Base-by-base conservation (phyloP, 2,888 invertebrate genomes). In the Cephus rjabovi region DNA sequence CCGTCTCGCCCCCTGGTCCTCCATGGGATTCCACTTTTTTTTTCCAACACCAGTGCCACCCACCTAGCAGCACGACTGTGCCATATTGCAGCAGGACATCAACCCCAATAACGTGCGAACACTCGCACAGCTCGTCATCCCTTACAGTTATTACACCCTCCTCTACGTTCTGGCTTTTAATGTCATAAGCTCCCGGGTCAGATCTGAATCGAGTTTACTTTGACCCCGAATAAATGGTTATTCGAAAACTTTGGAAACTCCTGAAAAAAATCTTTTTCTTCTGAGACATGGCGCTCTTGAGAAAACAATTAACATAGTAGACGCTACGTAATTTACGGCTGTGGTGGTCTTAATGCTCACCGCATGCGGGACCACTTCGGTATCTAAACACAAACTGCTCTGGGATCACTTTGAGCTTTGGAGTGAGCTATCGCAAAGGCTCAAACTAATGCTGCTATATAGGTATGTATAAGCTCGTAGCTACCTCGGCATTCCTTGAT, bases 81-180 rank as follows among this genome's bases (percentile, higher is more conserved):
- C 40, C 11, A 76, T 79, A 80, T 81, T 82, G 76, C 71, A 80
- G 73, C 74, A 33, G 33, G n/a, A 76, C 69, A 75, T 79, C 76
- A 79, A 79, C 74, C 34, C 81, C 81, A 81, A 81, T 83, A 83
- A 83, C 80, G 74, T 71, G 75, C 78, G 37, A 76, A 68, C 75
- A 40, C 69, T 71, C 71, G 75, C 40, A 33, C 34, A 77, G 78
- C 75, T 68, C 76, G 77, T 81, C 75, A 79, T 79, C 79, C 74
- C 30, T 37, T 69, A 37, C 79, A 76, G 77, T 79, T 83, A 83
- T 82, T 81, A 79, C 79, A 37, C 75, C 35, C 40, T 74, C 31
- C 76, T 37, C 31, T 56, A 34, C 76, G 76, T 74, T 74, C 34
- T 31, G 71, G 75, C 81, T 77, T 82, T 82, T 81, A 82, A 82